A percentile compares a stretch with the other conserved stretches of the same genome.
Conservation (phyloP, 2,888 invertebrate genomes). For the Polydrusus tereticollis region DNA sequence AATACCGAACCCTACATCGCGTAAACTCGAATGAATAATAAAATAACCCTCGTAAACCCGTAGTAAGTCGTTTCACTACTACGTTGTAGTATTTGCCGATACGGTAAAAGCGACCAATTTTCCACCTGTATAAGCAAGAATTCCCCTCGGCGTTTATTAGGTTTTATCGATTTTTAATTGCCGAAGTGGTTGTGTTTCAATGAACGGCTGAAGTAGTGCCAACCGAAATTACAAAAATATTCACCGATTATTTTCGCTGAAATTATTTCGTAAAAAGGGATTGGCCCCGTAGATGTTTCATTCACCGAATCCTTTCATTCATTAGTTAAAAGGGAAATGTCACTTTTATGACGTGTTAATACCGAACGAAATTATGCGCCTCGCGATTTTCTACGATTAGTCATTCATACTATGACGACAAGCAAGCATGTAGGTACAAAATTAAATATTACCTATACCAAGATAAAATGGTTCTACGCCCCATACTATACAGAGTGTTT, state of each 20-base stretch:
- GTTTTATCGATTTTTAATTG: slow-evolving; percentile 17
- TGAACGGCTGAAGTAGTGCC: not conserved
- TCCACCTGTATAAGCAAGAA: slow-evolving; percentile 11
- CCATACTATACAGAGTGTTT: no score
- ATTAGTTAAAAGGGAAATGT: slow-evolving; percentile 19
- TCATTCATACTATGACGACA: slow-evolving; percentile 5
- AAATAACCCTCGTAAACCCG: slow-evolving; percentile 7
- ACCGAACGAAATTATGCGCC: slow-evolving; percentile 13
- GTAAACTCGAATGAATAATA: not conserved
- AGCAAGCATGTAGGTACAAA: not conserved
- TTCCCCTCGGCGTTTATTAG: not conserved
- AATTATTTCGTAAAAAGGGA: not conserved
- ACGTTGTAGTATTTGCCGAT: not conserved
- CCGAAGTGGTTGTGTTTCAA: not conserved
- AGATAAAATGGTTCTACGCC: no score
- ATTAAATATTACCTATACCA: not conserved
- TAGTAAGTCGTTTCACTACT: slow-evolving; percentile 10
- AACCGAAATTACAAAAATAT: not conserved
- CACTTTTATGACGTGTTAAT: slow-evolving; percentile 17
- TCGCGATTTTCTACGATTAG: slow-evolving; percentile 17
- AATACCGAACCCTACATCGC: not conserved
- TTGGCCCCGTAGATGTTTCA: slow-evolving; percentile 4
- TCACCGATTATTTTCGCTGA: not conserved
- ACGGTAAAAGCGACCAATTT: slow-evolving; percentile 12
- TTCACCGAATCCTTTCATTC: slow-evolving; percentile 22